Evolutionary conservation across 1,140 invertebrate genomes (phyloP).

Genomic region (Drosophila biarmipes): DNA sequence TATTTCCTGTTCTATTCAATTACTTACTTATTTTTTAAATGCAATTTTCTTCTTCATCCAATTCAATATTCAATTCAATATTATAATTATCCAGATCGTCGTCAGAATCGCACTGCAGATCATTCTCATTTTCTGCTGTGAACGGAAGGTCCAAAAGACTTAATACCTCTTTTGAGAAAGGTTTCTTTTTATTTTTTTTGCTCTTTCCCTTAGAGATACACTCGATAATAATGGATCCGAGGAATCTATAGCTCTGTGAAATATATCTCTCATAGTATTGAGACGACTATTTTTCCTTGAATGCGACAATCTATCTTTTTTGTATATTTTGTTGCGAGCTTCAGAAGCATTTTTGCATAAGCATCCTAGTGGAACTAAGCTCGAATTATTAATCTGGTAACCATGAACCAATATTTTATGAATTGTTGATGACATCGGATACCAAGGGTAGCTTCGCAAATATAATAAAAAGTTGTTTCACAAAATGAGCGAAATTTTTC

Average conservation of each 20-base stretch:
- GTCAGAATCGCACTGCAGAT: constrained; percentile 25
- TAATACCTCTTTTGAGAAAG: too few species aligned
- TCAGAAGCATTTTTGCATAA: constrained; percentile 24
- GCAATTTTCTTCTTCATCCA: constrained; percentile 27
- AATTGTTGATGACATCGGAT: constrained; percentile 6
- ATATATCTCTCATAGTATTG: too few species aligned
- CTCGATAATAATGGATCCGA: too few species aligned
- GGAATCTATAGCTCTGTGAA: too few species aligned
- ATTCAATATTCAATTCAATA: constrained; percentile 38
- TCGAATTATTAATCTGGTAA: constrained; percentile 3
- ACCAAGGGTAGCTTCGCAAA: constrained; percentile 3
- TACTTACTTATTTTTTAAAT: constrained; percentile 6
- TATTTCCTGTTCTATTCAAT: constrained; percentile 17
- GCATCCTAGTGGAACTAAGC: constrained; percentile 10
- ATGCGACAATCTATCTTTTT: constrained; percentile 11
- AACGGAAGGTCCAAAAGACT: too few species aligned
- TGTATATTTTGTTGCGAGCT: constrained; percentile 13
- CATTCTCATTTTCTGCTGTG: background rate
- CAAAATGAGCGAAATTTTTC: constrained; percentile 4
- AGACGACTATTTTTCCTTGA: background rate
- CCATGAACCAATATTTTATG: constrained; percentile 8
- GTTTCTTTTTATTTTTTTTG: too few species aligned
- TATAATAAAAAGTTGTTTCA: constrained; percentile 7
- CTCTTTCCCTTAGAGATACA: too few species aligned
- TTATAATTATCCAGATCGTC: constrained; percentile 23